Base-by-base conservation (phyloP, 2,113 vertebrate genomes). In the Anas platyrhynchos region DNA sequence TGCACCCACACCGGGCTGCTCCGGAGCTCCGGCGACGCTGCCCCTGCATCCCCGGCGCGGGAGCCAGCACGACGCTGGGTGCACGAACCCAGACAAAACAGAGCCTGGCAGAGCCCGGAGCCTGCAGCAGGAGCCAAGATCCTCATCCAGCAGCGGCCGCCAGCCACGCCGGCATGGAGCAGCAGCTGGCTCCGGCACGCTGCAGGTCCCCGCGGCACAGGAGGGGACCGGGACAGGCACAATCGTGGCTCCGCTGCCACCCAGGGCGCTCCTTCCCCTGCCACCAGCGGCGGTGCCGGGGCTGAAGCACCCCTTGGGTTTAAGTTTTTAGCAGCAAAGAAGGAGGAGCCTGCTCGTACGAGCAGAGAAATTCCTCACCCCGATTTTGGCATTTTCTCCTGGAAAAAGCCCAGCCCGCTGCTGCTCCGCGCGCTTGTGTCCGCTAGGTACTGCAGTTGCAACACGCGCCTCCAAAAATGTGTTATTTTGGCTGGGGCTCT, bases 1-100 rank as follows among this genome's bases (percentile, higher is more conserved):
- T 27, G 48, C 50, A 34, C 16, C 11, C 26, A 52, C 23, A 25
- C 50, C 50, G 55, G 26, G 62, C 26, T 41, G 38, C 84, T 92
- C 41, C 75, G 13, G 63, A 69, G 86, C 1, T 2, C 80, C 7
- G 58, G 82, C 3, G n/a, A 5, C 3, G 54, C 91, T 75, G 81
- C 67, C 75, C 34, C 38, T 4, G 23, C 82, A 43, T 16, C 85
- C 68, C 48, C 91, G 2, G 43, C 0, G 43, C 61, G 3, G 91
- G 41, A 95, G 82, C 92, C 92, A 90, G 79, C 50, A 3, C 1
- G 5, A 77, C 16, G 88, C 86, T 83, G 90, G 88, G 90, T 86
- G 88, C 88, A 67, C 0, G 1, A 41, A 88, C 88, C 85, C 95
- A 95, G 96, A 91, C 93, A 63, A 59, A 95, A 91, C 93, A 94